Evolutionary conservation across 2,797 vertebrate species (phyloP).

Genomic region (Coracias cyanogaster): DNA sequence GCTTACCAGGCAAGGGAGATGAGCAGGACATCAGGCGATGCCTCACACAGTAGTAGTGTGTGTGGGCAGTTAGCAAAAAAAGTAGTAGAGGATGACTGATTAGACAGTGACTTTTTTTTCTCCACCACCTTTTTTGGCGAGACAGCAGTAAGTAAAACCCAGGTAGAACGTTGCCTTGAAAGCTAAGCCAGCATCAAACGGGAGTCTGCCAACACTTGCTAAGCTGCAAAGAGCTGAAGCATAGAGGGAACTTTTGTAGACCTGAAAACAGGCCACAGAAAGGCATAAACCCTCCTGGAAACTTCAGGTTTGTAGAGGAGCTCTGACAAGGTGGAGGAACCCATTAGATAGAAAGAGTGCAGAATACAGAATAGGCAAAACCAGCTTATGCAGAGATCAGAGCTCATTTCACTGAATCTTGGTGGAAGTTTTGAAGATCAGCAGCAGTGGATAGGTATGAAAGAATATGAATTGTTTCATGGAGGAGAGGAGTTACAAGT

Average conservation of each 20-base stretch:
- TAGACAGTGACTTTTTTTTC: no score
- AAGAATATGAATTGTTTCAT: not conserved
- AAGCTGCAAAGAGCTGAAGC: not conserved
- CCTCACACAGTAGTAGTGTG: no score
- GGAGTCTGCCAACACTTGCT: not conserved
- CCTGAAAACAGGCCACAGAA: not conserved
- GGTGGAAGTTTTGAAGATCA: not conserved
- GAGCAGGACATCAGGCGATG: no score
- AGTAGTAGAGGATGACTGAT: no score
- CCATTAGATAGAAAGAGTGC: not conserved
- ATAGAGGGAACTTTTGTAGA: not conserved
- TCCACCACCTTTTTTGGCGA: not conserved
- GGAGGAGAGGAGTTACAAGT: accelerated
- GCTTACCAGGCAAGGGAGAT: no score
- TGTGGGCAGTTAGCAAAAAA: no score
- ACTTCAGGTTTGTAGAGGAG: not conserved
- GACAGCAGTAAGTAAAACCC: not conserved
- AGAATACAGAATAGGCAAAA: not conserved
- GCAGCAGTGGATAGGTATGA: not conserved
- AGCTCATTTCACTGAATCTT: not conserved
- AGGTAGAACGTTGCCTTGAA: not conserved
- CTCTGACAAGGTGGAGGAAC: not conserved
- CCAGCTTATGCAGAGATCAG: not conserved
- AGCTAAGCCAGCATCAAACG: not conserved
- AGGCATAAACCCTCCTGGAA: not conserved